These are phyloP conservation scores for Dromius quadrimaculatus DNA, from an alignment of 2,888 invertebrate genomes.

Conservation along the genomic window DNA sequence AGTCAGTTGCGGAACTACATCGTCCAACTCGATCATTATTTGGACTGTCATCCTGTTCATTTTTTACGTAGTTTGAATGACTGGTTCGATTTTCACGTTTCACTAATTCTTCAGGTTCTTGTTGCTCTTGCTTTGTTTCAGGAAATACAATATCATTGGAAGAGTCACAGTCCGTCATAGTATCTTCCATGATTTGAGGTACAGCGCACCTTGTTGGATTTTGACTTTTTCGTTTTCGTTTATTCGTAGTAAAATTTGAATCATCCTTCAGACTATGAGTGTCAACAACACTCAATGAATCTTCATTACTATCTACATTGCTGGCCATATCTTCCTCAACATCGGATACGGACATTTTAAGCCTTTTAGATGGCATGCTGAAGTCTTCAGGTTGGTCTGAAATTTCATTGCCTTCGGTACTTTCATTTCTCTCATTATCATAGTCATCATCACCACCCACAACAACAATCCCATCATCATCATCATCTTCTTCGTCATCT, in stretches of 20 bases:
- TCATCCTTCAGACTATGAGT: conserved; percentile 71
- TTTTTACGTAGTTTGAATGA: conserved; percentile 53
- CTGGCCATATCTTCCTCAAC: conserved; percentile 71
- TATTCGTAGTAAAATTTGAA: conserved; percentile 73
- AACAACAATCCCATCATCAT: conserved; percentile 83
- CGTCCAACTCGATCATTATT: conserved; percentile 57
- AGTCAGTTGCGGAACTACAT: conserved; percentile 63
- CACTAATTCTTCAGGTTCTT: conserved; percentile 55
- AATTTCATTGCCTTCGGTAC: conserved; percentile 63
- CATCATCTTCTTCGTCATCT: conserved; percentile 74
- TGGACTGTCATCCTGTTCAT: conserved; percentile 50
- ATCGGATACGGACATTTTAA: conserved; percentile 70
- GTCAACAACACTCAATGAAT: conserved; percentile 71
- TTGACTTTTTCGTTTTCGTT: conserved; percentile 88
- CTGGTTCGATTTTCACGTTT: conserved; percentile 54
- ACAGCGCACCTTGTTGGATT: conserved; percentile 87
- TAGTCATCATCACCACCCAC: conserved; percentile 77
- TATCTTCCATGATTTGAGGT: conserved; percentile 69
- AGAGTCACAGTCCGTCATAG: conserved; percentile 72
- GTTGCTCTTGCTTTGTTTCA: conserved; percentile 57
- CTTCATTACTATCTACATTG: conserved; percentile 76
- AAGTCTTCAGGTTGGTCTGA: conserved; percentile 77
- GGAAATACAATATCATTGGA: conserved; percentile 70
- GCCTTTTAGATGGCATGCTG: conserved; percentile 75
- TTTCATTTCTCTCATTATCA: conserved; percentile 63